Base-by-base conservation (phyloP, 2,797 vertebrate genomes). In the Malacoraja senta region DNA sequence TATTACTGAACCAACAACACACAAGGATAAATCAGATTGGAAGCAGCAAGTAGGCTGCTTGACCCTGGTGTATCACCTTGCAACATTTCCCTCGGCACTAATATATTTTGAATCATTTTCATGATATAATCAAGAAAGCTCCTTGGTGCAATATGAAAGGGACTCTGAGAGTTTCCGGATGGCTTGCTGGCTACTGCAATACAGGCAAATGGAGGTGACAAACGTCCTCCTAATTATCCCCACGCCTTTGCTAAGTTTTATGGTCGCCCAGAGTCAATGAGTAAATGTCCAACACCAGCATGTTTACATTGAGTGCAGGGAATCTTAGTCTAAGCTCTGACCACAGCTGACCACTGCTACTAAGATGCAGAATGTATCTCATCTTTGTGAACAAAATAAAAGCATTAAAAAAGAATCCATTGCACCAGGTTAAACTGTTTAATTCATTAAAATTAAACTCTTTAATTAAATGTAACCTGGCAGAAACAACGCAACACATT, bases 221-320 rank as follows among this genome's bases (percentile, higher is more conserved):
- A 88, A 88, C 68, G n/a, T 21, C 61, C 65, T 88, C 26, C n/a
- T 68, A 88, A 88, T 88, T 65, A 88, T 88, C 84, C 58, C 61
- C 84, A 32, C 2, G 1, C 17, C 68, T 15, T 8, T 13, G 21
- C 58, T 17, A 9, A 88, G 61, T 15, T 68, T 88, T 35, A 88
- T 88, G 61, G 84, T 0, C n/a, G n/a, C 84, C 21, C 61, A 35
- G 83, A 32, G 15, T 68, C 61, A 88, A 65, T 68, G 65, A 35
- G 15, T 44, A 68, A 88, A 35, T 68, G 84, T 19, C 61, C n/a
- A 19, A 19, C 83, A 63, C 58, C 29, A 63, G 53, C 24, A 12
- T 84, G 81, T 83, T 83, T 58, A 83, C 80, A 12, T 83, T 44
- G 61, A 17, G 3, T 17, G 29, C 83, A n/a, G 53, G 53, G 15